These are phyloP conservation scores for Megaceryle maxima DNA, from an alignment of 2,113 vertebrate species.

Conservation along the genomic window DNA sequence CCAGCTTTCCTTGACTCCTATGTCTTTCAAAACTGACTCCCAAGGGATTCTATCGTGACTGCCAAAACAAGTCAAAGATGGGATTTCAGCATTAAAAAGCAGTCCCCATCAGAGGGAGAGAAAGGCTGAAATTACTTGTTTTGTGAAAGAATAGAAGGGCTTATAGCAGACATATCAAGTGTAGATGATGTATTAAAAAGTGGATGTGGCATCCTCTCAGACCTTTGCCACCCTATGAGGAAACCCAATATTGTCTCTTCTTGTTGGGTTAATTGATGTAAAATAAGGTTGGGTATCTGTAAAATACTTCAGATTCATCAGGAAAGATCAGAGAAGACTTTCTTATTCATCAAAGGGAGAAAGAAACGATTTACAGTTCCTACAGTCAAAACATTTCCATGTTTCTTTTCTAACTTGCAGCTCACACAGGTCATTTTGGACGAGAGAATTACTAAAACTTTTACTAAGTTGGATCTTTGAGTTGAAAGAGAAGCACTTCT, in stretches of 20 bases:
- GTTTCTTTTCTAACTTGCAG: constrained; percentile 31
- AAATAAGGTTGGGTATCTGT: background rate
- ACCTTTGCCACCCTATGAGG: background rate
- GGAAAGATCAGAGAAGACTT: background rate
- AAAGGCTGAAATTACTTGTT: background rate
- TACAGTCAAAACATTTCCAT: background rate
- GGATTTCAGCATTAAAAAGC: background rate
- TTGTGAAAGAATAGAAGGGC: background rate
- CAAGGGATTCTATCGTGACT: too few relatives aligned
- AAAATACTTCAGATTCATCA: background rate
- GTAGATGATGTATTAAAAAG: background rate
- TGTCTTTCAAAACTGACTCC: too few relatives aligned
- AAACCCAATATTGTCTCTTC: background rate
- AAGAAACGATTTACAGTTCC: background rate
- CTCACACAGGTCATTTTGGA: constrained; percentile 50
- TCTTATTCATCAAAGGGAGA: background rate
- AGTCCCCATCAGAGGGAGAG: background rate
- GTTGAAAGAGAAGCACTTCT: constrained; percentile 38
- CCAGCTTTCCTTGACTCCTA: too few relatives aligned
- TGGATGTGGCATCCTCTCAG: background rate
- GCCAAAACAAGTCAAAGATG: background rate
- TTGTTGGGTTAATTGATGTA: background rate
- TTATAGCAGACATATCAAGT: background rate
- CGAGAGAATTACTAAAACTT: constrained; percentile 33
- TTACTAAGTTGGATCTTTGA: constrained; percentile 20